Percentiles rank a stretch among this genome's conserved stretches.
Evolutionary conservation across 2,113 vertebrate genomes (phyloP).

Genomic region (Lycocorax pyrrhopterus): DNA sequence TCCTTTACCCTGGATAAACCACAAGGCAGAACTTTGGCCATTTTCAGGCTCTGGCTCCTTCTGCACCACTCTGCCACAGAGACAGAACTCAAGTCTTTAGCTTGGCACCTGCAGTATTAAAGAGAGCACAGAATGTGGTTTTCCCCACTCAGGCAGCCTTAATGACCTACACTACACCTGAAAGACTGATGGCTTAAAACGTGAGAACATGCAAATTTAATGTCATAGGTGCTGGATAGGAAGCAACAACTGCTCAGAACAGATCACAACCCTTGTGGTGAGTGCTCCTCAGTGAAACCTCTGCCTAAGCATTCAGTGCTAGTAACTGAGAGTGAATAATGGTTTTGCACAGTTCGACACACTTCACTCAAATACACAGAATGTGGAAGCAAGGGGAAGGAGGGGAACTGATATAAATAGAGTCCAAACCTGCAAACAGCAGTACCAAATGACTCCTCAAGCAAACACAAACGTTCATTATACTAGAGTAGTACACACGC

Average conservation of each 20-base stretch:
- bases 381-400: neutral
- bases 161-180: neutral
- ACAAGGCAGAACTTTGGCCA: neutral
- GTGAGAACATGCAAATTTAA: neutral
- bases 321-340: neutral
- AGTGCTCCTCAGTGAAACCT: neutral
- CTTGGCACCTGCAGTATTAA: neutral
- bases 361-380: neutral
- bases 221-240: accelerated
- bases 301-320: too few species aligned
- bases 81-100: neutral
- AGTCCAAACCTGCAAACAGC: neutral
- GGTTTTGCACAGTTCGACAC: accelerated
- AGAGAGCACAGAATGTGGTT: neutral
- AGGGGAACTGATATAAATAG: neutral
- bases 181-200: neutral
- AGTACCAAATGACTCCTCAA: neutral
- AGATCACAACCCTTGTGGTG: too few species aligned
- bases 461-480: neutral
- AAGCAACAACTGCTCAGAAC: neutral
- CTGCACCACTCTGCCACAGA: neutral
- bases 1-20: neutral
- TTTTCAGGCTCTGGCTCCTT: neutral
- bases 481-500: neutral
- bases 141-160: neutral